These are phyloP conservation scores for Bufo bufo DNA, from an alignment of 2,113 vertebrate species.

Conservation along the genomic window DNA sequence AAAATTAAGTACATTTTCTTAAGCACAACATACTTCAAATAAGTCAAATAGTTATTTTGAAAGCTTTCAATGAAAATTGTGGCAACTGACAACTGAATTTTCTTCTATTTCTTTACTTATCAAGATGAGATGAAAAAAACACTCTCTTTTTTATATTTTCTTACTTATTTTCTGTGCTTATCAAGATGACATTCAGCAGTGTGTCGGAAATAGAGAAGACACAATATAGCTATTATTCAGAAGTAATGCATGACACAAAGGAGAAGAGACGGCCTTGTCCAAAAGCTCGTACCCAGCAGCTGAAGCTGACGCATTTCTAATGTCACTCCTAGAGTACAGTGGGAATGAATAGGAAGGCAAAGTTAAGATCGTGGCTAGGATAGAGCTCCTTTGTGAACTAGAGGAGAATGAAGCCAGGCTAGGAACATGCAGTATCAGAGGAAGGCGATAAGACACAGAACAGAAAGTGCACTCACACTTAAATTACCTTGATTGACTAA, in stretches of 20 bases:
- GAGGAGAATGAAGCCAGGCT: background rate
- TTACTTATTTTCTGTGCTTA: constrained; percentile 31
- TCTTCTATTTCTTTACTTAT: background rate
- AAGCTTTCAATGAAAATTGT: background rate
- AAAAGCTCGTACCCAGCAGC: background rate
- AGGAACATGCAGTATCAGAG: background rate
- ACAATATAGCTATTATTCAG: constrained; percentile 35
- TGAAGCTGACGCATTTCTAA: background rate
- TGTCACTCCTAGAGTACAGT: background rate
- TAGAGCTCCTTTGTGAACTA: background rate
- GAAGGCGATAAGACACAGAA: background rate
- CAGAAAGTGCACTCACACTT: background rate
- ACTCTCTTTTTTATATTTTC: constrained; percentile 14
- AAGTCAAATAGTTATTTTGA: background rate
- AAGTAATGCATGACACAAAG: constrained; percentile 20
- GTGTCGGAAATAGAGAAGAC: constrained; percentile 41
- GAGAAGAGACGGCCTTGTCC: constrained; percentile 18
- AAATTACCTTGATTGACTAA: background rate
- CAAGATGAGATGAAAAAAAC: background rate
- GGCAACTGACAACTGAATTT: background rate
- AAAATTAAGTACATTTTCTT: too few relatives aligned
- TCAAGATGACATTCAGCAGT: constrained; percentile 41
- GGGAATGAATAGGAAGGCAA: background rate
- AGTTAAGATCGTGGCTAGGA: background rate
- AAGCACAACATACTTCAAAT: too few relatives aligned